Evolutionary conservation across 2,888 invertebrate species (phyloP), one percentile per base, ranked within the genome.

Genomic region (Yponomeuta cagnagella): DNA sequence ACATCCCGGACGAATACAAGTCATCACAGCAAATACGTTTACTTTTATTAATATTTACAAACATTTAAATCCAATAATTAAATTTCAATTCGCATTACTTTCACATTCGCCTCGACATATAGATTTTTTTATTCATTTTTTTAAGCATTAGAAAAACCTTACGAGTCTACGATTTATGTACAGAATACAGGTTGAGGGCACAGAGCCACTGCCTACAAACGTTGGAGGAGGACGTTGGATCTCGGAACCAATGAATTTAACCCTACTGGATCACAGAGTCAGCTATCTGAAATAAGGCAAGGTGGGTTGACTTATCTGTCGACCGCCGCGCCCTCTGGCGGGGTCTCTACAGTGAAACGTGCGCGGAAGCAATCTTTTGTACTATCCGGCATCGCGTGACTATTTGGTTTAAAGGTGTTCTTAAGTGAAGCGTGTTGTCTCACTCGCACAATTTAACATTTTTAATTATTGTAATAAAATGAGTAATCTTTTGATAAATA

Each of bases 201-300:
- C 65, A 33, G 31, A 31, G 33, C 65, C 65, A 30, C 33, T 65
- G 65, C 15, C 15, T 58, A 58, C 12, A 58, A 12, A 58, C 52
- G 74, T 74, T 74, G 77, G 79, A 78, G 76, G 74, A 76, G 75
- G 75, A 77, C 75, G 73, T 74, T 74, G 77, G 78, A 78, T 76
- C 82, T 78, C 79, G 84, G 82, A 84, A 83, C 52, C 52, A 58
- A 58, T 58, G 12, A 43, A 58, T 58, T 58, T 86, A 88, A 82
- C 81, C 83, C 85, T 89, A 88, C 84, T 84, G 87, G 88, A 90
- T 91, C 90, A 91, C 90, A 91, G 90, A 85, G 87, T 84, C 83
- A 87, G 87, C 88, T 88, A 82, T 84, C 80, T 86, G 88, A 88
- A 83, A 81, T 89, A 90, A 89, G 90, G 90, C 90, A 89, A 88